These are phyloP conservation scores for Ochropleura plecta DNA, from an alignment of 2,888 invertebrate species.

Conservation along the genomic window DNA sequence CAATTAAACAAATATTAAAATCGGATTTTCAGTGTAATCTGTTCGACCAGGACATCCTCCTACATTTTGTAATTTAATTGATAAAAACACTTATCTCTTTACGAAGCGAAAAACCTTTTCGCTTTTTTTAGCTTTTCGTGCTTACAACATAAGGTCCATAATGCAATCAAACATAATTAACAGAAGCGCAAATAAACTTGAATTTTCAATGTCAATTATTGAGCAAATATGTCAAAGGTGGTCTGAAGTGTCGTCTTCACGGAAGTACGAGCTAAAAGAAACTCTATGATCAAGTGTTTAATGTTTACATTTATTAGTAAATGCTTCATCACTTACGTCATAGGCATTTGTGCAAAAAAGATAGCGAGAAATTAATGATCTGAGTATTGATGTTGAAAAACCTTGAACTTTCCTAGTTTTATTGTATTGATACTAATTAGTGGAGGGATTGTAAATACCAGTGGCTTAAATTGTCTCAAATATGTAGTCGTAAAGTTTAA, in stretches of 20 bases:
- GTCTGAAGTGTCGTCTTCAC: constrained; percentile 62
- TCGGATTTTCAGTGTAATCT: constrained; percentile 17
- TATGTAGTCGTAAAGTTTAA: constrained; percentile 10
- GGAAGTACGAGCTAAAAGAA: constrained; percentile 65
- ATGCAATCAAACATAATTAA: constrained; percentile 41
- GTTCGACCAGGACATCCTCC: constrained; percentile 52
- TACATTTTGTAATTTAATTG: constrained; percentile 37
- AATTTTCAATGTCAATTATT: constrained; percentile 72
- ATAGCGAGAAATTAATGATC: constrained; percentile 44
- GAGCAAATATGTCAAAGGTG: constrained; percentile 74
- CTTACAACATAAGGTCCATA: constrained; percentile 33
- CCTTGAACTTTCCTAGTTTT: constrained; percentile 54
- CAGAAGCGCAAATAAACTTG: constrained; percentile 45
- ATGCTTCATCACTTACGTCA: constrained; percentile 40
- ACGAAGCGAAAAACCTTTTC: not conserved
- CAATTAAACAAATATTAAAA: not conserved
- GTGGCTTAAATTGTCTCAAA: constrained; percentile 40
- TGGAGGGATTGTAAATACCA: constrained; percentile 29
- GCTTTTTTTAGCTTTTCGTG: constrained; percentile 31
- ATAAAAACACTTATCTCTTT: constrained; percentile 31
- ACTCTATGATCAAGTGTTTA: constrained; percentile 34
- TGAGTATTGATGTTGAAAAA: constrained; percentile 36
- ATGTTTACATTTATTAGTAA: constrained; percentile 34
- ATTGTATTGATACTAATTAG: constrained; percentile 37
- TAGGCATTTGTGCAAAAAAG: constrained; percentile 44